Evolutionary conservation across 2,113 vertebrate species (phyloP), one percentile per base, ranked within the genome.

Genomic region (Cebidichthys violaceus): DNA sequence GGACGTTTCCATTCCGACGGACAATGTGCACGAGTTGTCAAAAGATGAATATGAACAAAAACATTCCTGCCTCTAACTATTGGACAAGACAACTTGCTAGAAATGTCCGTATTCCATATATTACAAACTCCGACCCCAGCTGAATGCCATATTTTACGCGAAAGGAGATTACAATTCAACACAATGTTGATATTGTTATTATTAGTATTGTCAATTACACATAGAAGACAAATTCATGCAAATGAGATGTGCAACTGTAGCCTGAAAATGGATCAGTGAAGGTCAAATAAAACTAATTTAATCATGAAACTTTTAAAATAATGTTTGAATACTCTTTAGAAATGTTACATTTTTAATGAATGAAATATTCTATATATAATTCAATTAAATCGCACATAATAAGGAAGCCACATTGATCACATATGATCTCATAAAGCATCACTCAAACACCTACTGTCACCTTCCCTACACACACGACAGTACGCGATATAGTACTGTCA

Each of bases 1-100:
- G 1, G 6, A 22, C 33, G 35, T 24, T 52, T 74, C 7, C 11
- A 52, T 75, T 86, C 79, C 79, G 27, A 43, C 61, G 15, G 6
- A 24, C 9, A 27, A 57, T 27, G n/a, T 57, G 59, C 59, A 61
- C 7, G 15, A 33, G 33, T 61, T 61, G 2, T 31, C 29, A 18
- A 33, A 61, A 18, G 17, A 61, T 33, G 6, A 61, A 24, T 17
- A 39, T 3, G 14, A 73, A 45, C 35, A 41, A 24, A 59, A 20
- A 59, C 15, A 29, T 29, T 20, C 17, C 17, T 14, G 37, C 27
- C 1, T 31, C 37, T 20, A 22, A 29, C 2, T 33, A 54, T 9
- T 35, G 6, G 4, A 24, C 29, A 35, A 33, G 2, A 24, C 20
- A 37, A 9, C 1, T 54, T 15, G 13, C 10, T 24, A 17, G 3